Evolutionary conservation across 2,797 vertebrate genomes (phyloP).

Genomic region (Mastacembelus armatus): DNA sequence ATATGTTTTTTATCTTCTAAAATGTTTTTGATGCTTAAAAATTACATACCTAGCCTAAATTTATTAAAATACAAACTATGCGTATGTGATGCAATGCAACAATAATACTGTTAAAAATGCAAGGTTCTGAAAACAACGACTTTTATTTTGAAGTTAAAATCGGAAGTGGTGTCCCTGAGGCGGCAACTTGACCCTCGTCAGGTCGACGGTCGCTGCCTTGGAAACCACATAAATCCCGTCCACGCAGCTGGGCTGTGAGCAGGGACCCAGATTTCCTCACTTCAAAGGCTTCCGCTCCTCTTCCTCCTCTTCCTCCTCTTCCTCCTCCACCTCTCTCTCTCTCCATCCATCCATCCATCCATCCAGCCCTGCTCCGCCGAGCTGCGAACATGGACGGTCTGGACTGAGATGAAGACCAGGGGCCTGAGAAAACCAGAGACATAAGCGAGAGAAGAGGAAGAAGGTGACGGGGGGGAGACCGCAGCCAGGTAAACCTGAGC

Average conservation of each 20-base stretch:
- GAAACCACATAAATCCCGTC: conserved; percentile 79
- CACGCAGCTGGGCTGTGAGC: conserved; percentile 66
- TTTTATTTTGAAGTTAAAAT: conserved; percentile 39
- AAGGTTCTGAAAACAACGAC: too few relatives aligned
- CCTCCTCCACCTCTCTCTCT: conserved; percentile 30
- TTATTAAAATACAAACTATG: too few relatives aligned
- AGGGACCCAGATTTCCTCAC: conserved; percentile 75
- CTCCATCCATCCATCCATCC: conserved; percentile 26
- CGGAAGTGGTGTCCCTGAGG: not conserved
- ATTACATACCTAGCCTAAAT: too few relatives aligned
- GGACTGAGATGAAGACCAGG: conserved; percentile 56
- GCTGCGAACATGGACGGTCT: conserved; percentile 44
- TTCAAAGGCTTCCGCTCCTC: conserved; percentile 69
- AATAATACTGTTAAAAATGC: too few relatives aligned
- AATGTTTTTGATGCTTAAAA: too few relatives aligned
- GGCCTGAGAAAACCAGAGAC: conserved; percentile 1
- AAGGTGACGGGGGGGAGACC: conserved; percentile 11
- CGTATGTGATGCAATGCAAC: too few relatives aligned
- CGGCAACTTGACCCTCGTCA: conserved; percentile 19
- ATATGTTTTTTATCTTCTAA: too few relatives aligned
- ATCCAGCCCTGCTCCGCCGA: conserved; percentile 10
- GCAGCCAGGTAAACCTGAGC: conserved; percentile 69
- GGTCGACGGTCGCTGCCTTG: conserved; percentile 80
- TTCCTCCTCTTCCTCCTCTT: conserved; percentile 14
- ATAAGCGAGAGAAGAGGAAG: conserved; percentile 9